Conservation (phyloP, 2,797 vertebrate genomes). For the Poeciliopsis presidionis region DNA sequence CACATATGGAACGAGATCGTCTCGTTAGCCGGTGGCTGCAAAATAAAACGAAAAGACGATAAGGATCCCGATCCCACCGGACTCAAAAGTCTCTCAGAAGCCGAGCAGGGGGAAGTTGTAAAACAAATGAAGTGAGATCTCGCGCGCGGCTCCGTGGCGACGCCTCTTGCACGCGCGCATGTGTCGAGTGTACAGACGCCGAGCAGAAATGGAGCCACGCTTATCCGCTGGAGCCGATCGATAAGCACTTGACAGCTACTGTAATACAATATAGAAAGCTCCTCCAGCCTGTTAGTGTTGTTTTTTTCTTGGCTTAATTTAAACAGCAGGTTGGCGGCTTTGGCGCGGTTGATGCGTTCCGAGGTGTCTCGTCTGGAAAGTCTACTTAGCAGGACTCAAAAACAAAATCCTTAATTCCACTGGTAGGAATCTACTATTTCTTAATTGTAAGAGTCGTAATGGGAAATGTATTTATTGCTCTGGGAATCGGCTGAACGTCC, state of each 20-base stretch:
- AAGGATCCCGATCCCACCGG: constrained; percentile 71
- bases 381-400: background rate
- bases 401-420: background rate
- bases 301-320: constrained; percentile 47
- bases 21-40: constrained; percentile 76
- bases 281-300: constrained; percentile 40
- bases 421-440: background rate
- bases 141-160: constrained; percentile 27
- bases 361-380: constrained; percentile 44
- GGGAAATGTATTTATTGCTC: background rate
- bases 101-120: constrained; percentile 35
- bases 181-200: constrained; percentile 24
- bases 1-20: constrained; percentile 74
- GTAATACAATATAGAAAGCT: constrained; percentile 70
- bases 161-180: constrained; percentile 15
- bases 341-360: constrained; percentile 20
- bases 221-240: constrained; percentile 74
- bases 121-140: constrained; percentile 43
- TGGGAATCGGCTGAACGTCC: background rate
- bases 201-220: constrained; percentile 52
- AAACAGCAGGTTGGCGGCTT: constrained; percentile 62
- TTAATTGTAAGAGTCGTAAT: background rate
- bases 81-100: constrained; percentile 41
- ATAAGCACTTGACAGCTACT: constrained; percentile 75
- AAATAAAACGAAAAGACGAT: constrained; percentile 71